Base-by-base conservation (phyloP, 2,113 vertebrate genomes). In the Dicentrarchus labrax region DNA sequence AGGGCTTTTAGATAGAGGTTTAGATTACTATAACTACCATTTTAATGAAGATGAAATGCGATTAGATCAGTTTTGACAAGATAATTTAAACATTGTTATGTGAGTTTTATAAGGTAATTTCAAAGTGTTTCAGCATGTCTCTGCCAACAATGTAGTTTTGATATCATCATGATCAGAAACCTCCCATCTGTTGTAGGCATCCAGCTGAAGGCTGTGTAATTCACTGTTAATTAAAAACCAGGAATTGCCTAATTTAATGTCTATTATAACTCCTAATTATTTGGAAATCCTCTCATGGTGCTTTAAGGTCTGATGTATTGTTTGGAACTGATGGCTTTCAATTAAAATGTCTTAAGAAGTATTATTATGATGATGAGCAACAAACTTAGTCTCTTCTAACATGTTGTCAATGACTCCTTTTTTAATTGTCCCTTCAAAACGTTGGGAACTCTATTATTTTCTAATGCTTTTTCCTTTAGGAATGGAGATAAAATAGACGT, bases 211-310 rank as follows among this genome's bases (percentile, higher is more conserved):
- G 84, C 71, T 74, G 51, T 80, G 77, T 73, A 73, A 86, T 76
- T 78, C 13, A 56, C 53, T 64, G 56, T 65, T 82, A 83, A 85
- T 90, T 90, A 88, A 75, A 88, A 82, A 75, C 6, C 47, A 47
- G 3, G 17, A 69, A 70, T 67, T 65, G n/a, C 13, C 47, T 74
- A 54, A 84, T 87, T 82, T 78, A 76, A 83, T 74, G 30, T 83
- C 43, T 66, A 53, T 78, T 67, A 66, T 57, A 66, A 80, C 19
- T 76, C 72, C 22, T 71, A 75, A 82, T 68, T 53, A 50, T 62
- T 50, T 53, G 54, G 71, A 51, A 78, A 65, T 48, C 38, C 21
- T 80, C 51, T 53, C 69, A 53, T 3, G 16, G n/a, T 5, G n/a
- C 41, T 22, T 43, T 17, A 0, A 56, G 50, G 45, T 62, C 60